Evolutionary conservation across 2,113 vertebrate species (phyloP).

Genomic region (Cheirogaleus medius): DNA sequence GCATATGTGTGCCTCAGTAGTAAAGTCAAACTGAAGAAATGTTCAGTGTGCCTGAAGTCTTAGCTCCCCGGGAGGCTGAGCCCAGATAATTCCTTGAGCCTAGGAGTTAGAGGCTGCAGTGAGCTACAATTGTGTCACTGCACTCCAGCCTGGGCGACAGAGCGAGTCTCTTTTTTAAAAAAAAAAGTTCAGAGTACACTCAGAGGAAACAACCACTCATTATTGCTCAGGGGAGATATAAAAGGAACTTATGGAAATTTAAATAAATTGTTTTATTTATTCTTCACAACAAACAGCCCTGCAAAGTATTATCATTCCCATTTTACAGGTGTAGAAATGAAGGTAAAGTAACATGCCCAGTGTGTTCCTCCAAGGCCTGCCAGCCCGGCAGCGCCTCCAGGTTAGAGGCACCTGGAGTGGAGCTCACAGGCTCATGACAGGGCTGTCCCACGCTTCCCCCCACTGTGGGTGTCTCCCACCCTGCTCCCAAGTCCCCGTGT

Average conservation of each 20-base stretch:
- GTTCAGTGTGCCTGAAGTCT: too few relatives aligned
- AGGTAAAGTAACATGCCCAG: neutral
- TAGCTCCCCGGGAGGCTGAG: too few relatives aligned
- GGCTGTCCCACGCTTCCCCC: neutral
- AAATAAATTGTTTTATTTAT: neutral
- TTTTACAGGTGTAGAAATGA: neutral
- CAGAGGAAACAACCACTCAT: neutral
- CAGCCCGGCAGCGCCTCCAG: too few relatives aligned
- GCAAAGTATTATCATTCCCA: neutral
- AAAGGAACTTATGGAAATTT: neutral
- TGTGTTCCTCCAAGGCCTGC: neutral
- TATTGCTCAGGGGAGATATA: neutral
- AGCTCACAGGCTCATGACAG: neutral
- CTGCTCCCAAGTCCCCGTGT: neutral
- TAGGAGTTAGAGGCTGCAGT: too few relatives aligned
- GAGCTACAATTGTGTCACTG: too few relatives aligned
- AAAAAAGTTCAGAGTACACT: too few relatives aligned
- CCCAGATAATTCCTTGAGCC: too few relatives aligned
- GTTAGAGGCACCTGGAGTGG: neutral
- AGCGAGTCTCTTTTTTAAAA: too few relatives aligned
- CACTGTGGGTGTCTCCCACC: too few relatives aligned
- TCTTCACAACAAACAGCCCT: neutral
- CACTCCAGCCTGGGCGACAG: too few relatives aligned
- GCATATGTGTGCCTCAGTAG: neutral
- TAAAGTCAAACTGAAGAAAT: neutral